Conservation (phyloP, 2,113 vertebrate species). For the Oxyruncus cristatus region DNA sequence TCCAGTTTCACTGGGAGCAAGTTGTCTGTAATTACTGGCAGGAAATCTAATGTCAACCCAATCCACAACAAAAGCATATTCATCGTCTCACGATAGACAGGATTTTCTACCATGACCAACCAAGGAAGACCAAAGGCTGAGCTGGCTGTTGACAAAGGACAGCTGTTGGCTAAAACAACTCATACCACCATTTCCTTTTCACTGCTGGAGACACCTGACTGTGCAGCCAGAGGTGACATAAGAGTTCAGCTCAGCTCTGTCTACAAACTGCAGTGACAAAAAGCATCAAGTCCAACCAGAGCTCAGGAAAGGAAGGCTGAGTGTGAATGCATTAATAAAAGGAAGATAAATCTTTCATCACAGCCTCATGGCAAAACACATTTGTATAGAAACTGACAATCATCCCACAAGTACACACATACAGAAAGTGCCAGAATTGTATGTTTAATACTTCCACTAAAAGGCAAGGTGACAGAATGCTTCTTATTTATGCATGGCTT, state of each 20-base stretch:
- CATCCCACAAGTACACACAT: not conserved
- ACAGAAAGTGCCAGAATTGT: not conserved
- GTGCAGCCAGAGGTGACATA: not conserved
- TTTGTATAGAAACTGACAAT: not conserved
- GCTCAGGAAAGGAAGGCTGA: not conserved
- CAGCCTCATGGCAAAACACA: not conserved
- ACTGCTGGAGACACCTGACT: not conserved
- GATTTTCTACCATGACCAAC: not conserved
- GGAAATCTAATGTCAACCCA: not conserved
- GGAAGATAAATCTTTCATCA: not conserved
- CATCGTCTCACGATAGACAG: rapidly evolving
- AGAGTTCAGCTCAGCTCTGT: not conserved
- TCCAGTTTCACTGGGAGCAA: not conserved
- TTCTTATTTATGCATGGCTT: not conserved
- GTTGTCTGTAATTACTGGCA: rapidly evolving
- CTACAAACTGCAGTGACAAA: not conserved
- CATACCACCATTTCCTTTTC: not conserved
- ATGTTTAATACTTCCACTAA: not conserved
- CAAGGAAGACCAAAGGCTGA: not conserved
- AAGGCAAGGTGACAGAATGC: not conserved
- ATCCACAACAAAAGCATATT: not conserved
- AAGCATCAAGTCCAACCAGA: not conserved
- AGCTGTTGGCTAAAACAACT: not conserved
- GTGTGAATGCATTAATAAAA: not conserved
- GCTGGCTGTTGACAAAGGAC: not conserved